Conservation (phyloP, 2,888 invertebrate species). For the Agrenia bidenticulata region DNA sequence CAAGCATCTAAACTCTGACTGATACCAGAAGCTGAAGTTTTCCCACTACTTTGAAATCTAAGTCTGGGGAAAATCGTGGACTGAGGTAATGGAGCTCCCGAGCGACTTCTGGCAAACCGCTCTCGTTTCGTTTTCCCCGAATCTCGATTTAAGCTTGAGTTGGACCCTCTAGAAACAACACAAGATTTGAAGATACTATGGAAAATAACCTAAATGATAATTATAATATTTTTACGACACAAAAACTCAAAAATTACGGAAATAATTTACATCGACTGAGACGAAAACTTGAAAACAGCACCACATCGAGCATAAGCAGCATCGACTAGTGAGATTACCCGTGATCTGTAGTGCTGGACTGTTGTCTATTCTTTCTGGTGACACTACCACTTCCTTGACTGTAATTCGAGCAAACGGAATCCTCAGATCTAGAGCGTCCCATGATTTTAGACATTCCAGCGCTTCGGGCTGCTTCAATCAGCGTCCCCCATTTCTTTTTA, state of each 20-base stretch:
- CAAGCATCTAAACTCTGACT: slow-evolving; percentile 50
- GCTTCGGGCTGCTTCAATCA: slow-evolving; percentile 79
- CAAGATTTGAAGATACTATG: too few species aligned
- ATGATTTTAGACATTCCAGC: slow-evolving; percentile 78
- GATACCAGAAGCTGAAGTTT: slow-evolving; percentile 39
- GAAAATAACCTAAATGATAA: too few species aligned
- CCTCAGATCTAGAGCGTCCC: slow-evolving; percentile 75
- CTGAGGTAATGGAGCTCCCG: slow-evolving; percentile 45
- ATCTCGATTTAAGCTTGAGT: slow-evolving; percentile 44
- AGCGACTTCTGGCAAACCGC: slow-evolving; percentile 48
- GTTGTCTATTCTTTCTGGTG: slow-evolving; percentile 40
- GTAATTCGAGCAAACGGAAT: slow-evolving; percentile 69
- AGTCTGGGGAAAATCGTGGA: slow-evolving; percentile 43
- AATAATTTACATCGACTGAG: too few species aligned
- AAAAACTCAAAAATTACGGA: too few species aligned
- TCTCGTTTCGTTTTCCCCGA: slow-evolving; percentile 51
- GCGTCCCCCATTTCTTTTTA: slow-evolving; percentile 62
- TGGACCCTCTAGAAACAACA: slow-evolving; percentile 39
- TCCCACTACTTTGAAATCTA: slow-evolving; percentile 49
- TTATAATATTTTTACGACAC: too few species aligned
- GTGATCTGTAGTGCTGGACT: slow-evolving; percentile 42
- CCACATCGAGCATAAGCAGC: background rate
- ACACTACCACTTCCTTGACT: slow-evolving; percentile 51
- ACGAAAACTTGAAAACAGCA: background rate
- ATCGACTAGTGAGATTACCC: slow-evolving; percentile 34